Evolutionary conservation across 2,113 vertebrate genomes (phyloP).

Genomic region (Nannobrachium achirus): DNA sequence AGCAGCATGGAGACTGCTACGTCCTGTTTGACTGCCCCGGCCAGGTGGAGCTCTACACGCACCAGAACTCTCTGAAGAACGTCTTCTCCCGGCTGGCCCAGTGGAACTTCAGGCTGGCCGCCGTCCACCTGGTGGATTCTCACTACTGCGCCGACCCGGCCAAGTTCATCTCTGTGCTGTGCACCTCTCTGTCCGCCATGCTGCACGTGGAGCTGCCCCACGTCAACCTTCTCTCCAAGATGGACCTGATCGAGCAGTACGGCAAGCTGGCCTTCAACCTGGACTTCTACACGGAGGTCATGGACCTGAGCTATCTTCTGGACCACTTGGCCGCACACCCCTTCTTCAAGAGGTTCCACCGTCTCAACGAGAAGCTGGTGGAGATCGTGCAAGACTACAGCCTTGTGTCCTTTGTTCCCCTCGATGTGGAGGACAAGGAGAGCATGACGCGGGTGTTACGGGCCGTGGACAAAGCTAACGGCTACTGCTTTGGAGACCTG

Average conservation of each 20-base stretch:
- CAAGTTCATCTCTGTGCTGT: slow-evolving; percentile 97
- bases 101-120: slow-evolving; percentile 92
- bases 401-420: slow-evolving; percentile 93
- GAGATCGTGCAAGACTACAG: slow-evolving; percentile 95
- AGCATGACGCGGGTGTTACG: slow-evolving; percentile 89
- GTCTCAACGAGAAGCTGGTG: slow-evolving; percentile 92
- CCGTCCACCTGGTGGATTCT: slow-evolving; percentile 96
- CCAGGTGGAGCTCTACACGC: slow-evolving; percentile 97
- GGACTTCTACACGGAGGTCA: slow-evolving; percentile 97
- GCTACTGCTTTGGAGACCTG: slow-evolving; percentile 90
- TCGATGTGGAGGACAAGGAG: slow-evolving; percentile 95
- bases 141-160: slow-evolving; percentile 96
- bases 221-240: slow-evolving; percentile 96
- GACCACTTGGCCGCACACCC: slow-evolving; percentile 91
- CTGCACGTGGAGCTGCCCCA: slow-evolving; percentile 96
- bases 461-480: slow-evolving; percentile 95
- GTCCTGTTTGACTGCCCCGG: slow-evolving; percentile 95
- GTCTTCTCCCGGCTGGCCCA: slow-evolving; percentile 86
- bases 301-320: slow-evolving; percentile 93
- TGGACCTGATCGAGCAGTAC: slow-evolving; percentile 96
- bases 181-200: slow-evolving; percentile 95
- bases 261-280: slow-evolving; percentile 97
- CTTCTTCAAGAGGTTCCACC: slow-evolving; percentile 92
- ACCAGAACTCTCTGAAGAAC: slow-evolving; percentile 88
- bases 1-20: slow-evolving; percentile 80